These are phyloP conservation scores for Willowsia nigromaculata DNA, from an alignment of 2,888 invertebrate species.

Conservation along the genomic window DNA sequence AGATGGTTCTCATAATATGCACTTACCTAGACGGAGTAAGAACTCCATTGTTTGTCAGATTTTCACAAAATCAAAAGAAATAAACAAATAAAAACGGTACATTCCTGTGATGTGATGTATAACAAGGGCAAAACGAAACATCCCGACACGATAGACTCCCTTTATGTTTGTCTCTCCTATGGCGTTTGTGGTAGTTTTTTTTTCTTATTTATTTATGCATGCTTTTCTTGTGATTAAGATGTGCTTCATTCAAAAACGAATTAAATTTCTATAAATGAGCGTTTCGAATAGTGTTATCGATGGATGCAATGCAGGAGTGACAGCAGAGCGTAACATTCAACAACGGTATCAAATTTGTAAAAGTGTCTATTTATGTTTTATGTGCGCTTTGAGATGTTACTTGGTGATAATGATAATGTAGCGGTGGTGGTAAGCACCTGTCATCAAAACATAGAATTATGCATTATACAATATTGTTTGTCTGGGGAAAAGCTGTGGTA, in stretches of 20 bases:
- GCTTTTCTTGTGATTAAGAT: not conserved
- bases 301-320: slow-evolving; percentile 43
- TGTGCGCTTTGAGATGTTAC: not conserved
- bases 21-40: no score
- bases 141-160: not conserved
- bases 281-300: slow-evolving; percentile 39
- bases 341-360: slow-evolving; percentile 47
- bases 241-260: slow-evolving; percentile 38
- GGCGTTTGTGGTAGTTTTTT: not conserved
- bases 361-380: slow-evolving; percentile 38
- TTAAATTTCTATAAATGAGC: slow-evolving; percentile 37
- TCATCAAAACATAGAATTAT: slow-evolving; percentile 45
- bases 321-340: slow-evolving; percentile 4
- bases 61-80: slow-evolving; percentile 24
- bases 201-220: not conserved
- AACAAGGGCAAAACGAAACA: slow-evolving; percentile 37
- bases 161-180: not conserved
- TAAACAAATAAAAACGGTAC: slow-evolving; percentile 36
- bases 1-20: no score
- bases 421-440: slow-evolving; percentile 57
- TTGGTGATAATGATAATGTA: slow-evolving; percentile 30
- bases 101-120: not conserved
- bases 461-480: not conserved
- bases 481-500: not conserved
- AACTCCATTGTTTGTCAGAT: not conserved